Evolutionary conservation across 2,113 vertebrate species (phyloP).

Genomic region (Laticauda colubrina): DNA sequence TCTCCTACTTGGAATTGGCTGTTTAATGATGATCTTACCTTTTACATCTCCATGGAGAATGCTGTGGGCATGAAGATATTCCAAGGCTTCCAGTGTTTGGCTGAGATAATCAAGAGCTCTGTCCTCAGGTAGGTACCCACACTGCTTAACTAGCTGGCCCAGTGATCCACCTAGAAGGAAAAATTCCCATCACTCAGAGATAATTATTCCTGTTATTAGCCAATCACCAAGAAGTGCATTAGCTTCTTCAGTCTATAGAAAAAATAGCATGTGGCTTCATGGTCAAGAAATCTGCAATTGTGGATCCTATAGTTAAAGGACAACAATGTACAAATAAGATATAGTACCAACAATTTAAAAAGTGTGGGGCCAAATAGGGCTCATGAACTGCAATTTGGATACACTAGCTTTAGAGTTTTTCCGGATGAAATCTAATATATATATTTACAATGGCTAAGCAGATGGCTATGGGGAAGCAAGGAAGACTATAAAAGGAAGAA

Average conservation of each 20-base stretch:
- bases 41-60: conserved; percentile 92
- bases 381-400: neutral
- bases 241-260: neutral
- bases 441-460: neutral
- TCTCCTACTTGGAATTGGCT: too few species aligned
- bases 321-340: neutral
- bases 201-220: conserved; percentile 10
- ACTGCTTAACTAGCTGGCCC: conserved; percentile 84
- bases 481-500: neutral
- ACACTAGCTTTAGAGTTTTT: neutral
- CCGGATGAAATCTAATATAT: neutral
- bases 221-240: neutral
- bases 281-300: neutral
- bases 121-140: conserved; percentile 87
- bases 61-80: conserved; percentile 80
- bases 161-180: conserved; percentile 80
- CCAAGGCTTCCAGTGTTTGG: conserved; percentile 83
- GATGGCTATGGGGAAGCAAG: neutral
- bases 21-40: conserved; percentile 70
- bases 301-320: neutral
- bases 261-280: neutral
- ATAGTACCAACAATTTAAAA: neutral
- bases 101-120: conserved; percentile 86
- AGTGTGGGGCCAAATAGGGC: neutral
- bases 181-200: conserved; percentile 38